Base-by-base conservation (phyloP, 2,797 vertebrate genomes). In the Sphaeramia orbicularis region DNA sequence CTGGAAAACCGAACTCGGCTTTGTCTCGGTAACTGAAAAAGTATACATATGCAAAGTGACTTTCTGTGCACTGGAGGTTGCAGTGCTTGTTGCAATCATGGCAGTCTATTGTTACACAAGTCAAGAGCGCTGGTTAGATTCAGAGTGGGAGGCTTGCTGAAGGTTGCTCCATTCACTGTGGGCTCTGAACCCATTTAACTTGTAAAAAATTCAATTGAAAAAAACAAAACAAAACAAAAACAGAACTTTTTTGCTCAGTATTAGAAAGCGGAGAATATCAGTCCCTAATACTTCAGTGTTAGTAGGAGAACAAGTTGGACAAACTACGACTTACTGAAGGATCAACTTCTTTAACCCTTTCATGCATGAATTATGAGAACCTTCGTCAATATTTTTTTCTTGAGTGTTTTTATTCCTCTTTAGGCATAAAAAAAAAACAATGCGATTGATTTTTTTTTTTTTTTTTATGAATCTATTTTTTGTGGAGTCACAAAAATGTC, bases 61-160 rank as follows among this genome's bases (percentile, higher is more conserved):
- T 21, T 44, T 24, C 43, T 58, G 4, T 14, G 7, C 15, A 43
- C 9, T 38, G 50, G 49, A 54, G 38, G 12, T 53, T 0, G 1
- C 4, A 27, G 12, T 30, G 37, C 21, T 57, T 18, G 19, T 30
- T 70, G 50, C 0, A 3, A 24, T 30, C 11, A 41, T 19, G n/a
- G 10, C 52, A 38, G 15, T 12, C 6, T 54, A 35, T 52, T 50
- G 13, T 48, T 40, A 24, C 4, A 8, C 8, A 57, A 36, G 52
- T 41, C 4, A 13, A 38, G 38, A 63, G 12, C 43, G 49, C 42
- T 36, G 35, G 37, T 50, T 0, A 1, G 8, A 30, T 24, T 51
- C 32, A 13, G 40, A 76, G 62, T 64, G 47, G 57, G 56, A 61
- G 55, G 40, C 50, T 65, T 14, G 60, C 27, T 51, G 37, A 55